Conservation (phyloP, 30 jellyfish, hydroid and myxozoan species). For the Aurelia aurita complex sp. Pacific region DNA sequence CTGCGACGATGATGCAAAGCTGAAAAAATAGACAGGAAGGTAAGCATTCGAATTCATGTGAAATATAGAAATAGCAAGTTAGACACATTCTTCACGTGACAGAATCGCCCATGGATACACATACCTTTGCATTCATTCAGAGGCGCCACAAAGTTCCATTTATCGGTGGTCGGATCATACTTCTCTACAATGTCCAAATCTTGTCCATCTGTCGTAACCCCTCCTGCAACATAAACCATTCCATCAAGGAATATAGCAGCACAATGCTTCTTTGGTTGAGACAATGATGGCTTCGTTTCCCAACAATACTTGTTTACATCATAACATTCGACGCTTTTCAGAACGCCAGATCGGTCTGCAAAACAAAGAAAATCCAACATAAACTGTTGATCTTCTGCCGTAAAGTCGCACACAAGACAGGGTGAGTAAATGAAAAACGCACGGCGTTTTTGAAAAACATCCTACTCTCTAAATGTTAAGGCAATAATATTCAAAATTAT, state of each 20-base stretch:
- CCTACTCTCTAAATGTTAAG: too few relatives aligned
- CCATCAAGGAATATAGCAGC: slow-evolving; percentile 77
- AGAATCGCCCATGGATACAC: not conserved
- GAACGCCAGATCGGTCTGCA: slow-evolving; percentile 76
- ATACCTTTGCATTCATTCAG: slow-evolving; percentile 67
- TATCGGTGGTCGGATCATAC: slow-evolving; percentile 68
- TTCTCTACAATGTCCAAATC: slow-evolving; percentile 75
- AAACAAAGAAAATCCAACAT: not conserved
- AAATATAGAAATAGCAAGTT: too few relatives aligned
- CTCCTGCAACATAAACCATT: slow-evolving; percentile 89
- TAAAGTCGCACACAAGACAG: too few relatives aligned
- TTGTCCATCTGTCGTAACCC: slow-evolving; percentile 70
- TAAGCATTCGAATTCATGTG: too few relatives aligned
- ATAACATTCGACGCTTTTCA: slow-evolving; percentile 89
- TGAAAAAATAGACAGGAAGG: too few relatives aligned
- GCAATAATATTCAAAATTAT: too few relatives aligned
- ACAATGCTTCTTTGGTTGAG: slow-evolving; percentile 61
- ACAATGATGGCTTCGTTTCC: slow-evolving; percentile 79
- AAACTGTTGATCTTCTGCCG: too few relatives aligned
- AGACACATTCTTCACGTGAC: too few relatives aligned
- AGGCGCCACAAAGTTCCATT: slow-evolving; percentile 71
- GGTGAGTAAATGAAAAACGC: too few relatives aligned
- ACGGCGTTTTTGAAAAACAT: too few relatives aligned
- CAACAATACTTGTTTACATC: slow-evolving; percentile 81
- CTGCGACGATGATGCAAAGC: too few relatives aligned